These are phyloP conservation scores for Wiebesia pumilae DNA, from an alignment of 1,140 invertebrate genomes.

Conservation along the genomic window DNA sequence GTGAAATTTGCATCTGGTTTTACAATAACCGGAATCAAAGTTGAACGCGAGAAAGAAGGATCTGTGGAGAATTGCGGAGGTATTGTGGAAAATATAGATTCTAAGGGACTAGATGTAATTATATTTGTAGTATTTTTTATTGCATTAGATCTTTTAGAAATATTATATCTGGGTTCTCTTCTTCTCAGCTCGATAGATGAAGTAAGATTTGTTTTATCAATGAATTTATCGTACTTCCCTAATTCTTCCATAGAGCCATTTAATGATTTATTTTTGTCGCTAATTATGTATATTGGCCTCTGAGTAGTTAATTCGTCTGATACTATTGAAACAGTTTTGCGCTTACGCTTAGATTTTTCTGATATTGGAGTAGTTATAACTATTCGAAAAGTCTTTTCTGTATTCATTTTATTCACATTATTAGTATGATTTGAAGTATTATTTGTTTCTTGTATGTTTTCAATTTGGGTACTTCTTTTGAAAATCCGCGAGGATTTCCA, in stretches of 20 bases:
- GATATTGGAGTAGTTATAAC: constrained; percentile 31
- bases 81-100: neutral
- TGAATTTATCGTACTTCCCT: constrained; percentile 59
- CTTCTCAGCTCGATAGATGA: constrained; percentile 54
- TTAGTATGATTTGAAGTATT: neutral
- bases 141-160: constrained; percentile 21
- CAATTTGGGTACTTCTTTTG: constrained; percentile 22
- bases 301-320: constrained; percentile 29
- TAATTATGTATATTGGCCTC: constrained; percentile 59
- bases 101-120: neutral
- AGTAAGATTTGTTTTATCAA: constrained; percentile 11
- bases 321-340: constrained; percentile 8
- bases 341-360: constrained; percentile 11
- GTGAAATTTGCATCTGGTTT: constrained; percentile 36
- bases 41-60: constrained; percentile 25
- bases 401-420: neutral
- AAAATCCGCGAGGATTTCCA: neutral
- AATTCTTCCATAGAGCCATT: constrained; percentile 39
- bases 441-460: neutral
- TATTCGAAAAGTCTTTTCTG: constrained; percentile 32
- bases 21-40: constrained; percentile 43
- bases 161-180: constrained; percentile 63
- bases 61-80: neutral
- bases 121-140: neutral
- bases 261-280: constrained; percentile 56